These are phyloP conservation scores for Hippasteria phrygiana DNA, from an alignment of 53 echinoderm and acorn worm species.

Conservation along the genomic window DNA sequence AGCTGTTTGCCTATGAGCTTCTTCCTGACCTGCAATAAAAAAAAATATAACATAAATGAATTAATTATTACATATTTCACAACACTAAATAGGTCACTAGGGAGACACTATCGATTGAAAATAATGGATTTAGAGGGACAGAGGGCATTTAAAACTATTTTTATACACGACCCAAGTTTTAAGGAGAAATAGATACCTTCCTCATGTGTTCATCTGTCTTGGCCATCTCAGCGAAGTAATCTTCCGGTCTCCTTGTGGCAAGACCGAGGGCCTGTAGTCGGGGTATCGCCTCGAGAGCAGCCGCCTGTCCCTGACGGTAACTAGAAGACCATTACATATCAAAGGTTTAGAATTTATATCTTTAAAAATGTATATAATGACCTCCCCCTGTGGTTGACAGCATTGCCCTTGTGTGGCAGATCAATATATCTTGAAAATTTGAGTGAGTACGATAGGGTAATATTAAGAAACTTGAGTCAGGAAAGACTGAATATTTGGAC, in stretches of 20 bases:
- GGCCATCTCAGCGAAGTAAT: conserved; percentile 99
- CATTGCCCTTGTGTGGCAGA: too few relatives aligned
- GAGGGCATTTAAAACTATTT: neutral
- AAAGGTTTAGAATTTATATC: too few relatives aligned
- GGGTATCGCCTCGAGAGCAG: conserved; percentile 87
- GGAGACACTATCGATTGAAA: neutral
- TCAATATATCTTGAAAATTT: too few relatives aligned
- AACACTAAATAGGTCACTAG: neutral
- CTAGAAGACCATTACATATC: conserved; percentile 31
- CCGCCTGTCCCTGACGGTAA: conserved; percentile 93
- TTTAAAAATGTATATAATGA: too few relatives aligned
- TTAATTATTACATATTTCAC: neutral
- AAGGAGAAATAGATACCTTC: conserved; percentile 63
- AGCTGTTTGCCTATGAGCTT: conserved; percentile 88
- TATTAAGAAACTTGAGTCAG: too few relatives aligned
- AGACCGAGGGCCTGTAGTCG: conserved; percentile 75
- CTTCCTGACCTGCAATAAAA: conserved; percentile 75
- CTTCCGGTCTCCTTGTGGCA: conserved; percentile 91
- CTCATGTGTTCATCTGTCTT: conserved; percentile 98
- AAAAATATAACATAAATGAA: conserved; percentile 6
- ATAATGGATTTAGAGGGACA: too few relatives aligned
- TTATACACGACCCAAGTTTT: neutral
- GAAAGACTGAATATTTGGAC: too few relatives aligned
- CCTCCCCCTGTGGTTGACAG: too few relatives aligned
- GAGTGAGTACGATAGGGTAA: too few relatives aligned